Conservation (phyloP, 2,113 vertebrate species). For the Myotis lucifugus region DNA sequence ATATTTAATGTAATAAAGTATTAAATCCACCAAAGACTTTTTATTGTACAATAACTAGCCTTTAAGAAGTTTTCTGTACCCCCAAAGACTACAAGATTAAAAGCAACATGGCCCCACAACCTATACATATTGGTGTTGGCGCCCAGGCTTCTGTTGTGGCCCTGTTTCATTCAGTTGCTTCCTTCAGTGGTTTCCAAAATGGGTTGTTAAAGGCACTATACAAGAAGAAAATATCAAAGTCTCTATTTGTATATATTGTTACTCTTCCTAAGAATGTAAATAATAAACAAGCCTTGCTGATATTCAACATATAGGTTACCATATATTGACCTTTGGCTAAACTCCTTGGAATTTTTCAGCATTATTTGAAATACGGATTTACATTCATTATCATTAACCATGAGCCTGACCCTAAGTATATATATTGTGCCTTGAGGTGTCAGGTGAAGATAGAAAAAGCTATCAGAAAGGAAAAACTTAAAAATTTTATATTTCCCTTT, state of each 20-base stretch:
- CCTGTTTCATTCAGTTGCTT: neutral
- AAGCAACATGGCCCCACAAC: neutral
- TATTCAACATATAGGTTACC: conserved; percentile 23
- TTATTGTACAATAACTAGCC: neutral
- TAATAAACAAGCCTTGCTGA: conserved; percentile 30
- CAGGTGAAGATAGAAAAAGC: neutral
- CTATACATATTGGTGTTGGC: neutral
- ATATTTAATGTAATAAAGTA: neutral
- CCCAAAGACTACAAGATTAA: neutral
- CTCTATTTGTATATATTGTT: neutral
- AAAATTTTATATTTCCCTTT: neutral
- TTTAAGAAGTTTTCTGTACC: neutral
- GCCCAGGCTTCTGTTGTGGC: neutral
- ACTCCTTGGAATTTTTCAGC: conserved; percentile 8
- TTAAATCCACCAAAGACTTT: neutral
- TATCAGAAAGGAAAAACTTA: conserved; percentile 3
- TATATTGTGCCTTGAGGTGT: neutral
- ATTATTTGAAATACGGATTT: conserved; percentile 37
- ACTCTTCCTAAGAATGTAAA: conserved; percentile 37
- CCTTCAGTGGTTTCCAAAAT: neutral
- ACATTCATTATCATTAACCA: neutral
- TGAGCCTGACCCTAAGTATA: neutral
- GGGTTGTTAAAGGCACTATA: neutral
- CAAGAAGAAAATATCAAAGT: conserved; percentile 3
- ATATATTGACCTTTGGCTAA: neutral